Conservation (phyloP, 2,113 vertebrate genomes). For the Echinops telfairi region DNA sequence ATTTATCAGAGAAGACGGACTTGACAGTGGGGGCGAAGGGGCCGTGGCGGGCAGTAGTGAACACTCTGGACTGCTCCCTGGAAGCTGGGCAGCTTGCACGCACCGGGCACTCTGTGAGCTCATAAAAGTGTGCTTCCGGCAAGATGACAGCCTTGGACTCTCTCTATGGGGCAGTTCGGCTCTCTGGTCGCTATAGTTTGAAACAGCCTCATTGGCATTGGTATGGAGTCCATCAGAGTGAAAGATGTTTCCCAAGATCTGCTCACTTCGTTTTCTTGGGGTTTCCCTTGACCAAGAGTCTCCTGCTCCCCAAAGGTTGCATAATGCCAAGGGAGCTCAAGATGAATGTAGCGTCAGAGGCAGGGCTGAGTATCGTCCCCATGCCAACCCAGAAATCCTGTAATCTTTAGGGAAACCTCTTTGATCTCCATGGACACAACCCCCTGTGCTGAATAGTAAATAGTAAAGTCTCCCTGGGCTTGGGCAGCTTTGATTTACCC, state of each 20-base stretch:
- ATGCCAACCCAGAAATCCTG: neutral
- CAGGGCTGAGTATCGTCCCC: neutral
- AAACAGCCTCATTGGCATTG: no score
- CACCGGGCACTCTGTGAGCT: no score
- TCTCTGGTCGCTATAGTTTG: no score
- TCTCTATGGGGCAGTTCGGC: no score
- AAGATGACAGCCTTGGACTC: no score
- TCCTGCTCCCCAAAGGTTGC: neutral
- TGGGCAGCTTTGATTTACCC: neutral
- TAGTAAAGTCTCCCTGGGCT: neutral
- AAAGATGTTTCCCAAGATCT: neutral
- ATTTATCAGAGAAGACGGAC: neutral
- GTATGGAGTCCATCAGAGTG: neutral
- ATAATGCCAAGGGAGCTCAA: neutral
- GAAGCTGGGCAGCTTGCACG: no score
- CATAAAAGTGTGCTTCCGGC: no score
- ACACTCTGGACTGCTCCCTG: no score
- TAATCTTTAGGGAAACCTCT: neutral
- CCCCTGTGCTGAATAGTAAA: conserved; percentile 4
- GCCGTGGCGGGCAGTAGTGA: no score
- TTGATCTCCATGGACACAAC: neutral
- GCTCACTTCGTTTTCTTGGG: neutral
- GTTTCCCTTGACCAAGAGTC: conserved; percentile 16
- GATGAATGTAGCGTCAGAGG: neutral
- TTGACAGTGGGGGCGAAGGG: neutral